Evolutionary conservation across 2,113 vertebrate genomes (phyloP).

Genomic region (Copsychus sechellarum): DNA sequence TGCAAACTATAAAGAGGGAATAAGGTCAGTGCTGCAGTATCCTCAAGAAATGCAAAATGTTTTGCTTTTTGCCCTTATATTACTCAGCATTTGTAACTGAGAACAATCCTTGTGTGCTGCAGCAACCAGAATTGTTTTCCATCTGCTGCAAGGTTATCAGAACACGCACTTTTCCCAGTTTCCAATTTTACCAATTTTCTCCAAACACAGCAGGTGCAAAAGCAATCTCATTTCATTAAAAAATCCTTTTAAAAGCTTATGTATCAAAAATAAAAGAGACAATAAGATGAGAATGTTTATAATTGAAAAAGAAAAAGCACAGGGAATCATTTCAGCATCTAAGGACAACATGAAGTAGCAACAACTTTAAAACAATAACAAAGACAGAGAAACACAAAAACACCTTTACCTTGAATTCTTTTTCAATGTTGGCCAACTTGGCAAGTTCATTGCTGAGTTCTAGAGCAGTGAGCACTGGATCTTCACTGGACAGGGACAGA

Average conservation of each 20-base stretch:
- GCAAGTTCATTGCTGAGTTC: conserved; percentile 89
- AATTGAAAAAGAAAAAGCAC: neutral
- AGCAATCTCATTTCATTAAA: neutral
- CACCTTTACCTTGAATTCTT: conserved; percentile 86
- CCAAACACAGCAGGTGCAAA: neutral
- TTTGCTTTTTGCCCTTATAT: neutral
- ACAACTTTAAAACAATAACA: neutral
- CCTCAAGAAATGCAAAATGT: neutral
- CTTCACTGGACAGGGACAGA: conserved; percentile 86
- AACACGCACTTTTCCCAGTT: neutral
- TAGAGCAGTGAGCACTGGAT: conserved; percentile 86
- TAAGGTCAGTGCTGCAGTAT: neutral
- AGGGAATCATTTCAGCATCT: neutral
- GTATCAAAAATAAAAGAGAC: neutral
- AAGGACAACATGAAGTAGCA: neutral
- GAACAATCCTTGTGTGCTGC: neutral
- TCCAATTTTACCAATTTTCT: neutral
- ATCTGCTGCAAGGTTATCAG: neutral
- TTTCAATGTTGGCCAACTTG: conserved; percentile 89
- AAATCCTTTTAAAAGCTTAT: neutral
- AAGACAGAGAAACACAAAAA: neutral
- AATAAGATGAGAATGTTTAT: neutral
- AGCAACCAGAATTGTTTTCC: neutral
- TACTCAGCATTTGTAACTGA: neutral
- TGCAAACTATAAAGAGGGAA: neutral